Conservation (phyloP, 2,113 vertebrate genomes). For the Cynocephalus volans region DNA sequence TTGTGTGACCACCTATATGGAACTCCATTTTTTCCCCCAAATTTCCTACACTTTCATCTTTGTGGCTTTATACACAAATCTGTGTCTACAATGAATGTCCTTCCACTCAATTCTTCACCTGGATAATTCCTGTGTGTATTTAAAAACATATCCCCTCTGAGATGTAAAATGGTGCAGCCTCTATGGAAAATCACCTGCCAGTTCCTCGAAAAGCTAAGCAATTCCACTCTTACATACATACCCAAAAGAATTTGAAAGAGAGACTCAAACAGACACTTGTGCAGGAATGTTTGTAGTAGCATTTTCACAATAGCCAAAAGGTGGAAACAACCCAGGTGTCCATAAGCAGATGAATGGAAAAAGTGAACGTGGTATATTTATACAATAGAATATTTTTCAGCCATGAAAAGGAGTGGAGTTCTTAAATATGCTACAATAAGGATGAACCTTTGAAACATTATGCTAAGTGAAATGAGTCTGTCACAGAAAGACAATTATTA, state of each 20-base stretch:
- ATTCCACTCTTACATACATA: background rate
- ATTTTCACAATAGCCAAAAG: background rate
- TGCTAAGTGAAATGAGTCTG: background rate
- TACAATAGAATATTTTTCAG: background rate
- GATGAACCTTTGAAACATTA: conserved; percentile 1
- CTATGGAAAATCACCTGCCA: background rate
- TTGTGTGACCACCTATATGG: background rate
- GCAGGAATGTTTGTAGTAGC: background rate
- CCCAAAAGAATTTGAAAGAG: background rate
- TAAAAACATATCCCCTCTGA: background rate
- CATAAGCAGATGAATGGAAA: background rate
- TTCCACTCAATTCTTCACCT: background rate
- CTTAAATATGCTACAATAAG: background rate
- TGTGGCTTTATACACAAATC: background rate
- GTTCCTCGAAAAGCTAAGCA: background rate
- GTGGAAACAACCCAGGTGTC: background rate
- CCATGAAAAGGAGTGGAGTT: background rate
- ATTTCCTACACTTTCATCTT: background rate
- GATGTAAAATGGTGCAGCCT: background rate
- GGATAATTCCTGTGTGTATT: background rate
- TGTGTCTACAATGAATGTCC: background rate
- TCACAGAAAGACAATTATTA: background rate
- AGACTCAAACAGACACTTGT: background rate
- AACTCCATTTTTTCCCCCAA: background rate
- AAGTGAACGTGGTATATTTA: background rate